Conservation (phyloP, 2,888 invertebrate species). For the Drosophila leonis region DNA sequence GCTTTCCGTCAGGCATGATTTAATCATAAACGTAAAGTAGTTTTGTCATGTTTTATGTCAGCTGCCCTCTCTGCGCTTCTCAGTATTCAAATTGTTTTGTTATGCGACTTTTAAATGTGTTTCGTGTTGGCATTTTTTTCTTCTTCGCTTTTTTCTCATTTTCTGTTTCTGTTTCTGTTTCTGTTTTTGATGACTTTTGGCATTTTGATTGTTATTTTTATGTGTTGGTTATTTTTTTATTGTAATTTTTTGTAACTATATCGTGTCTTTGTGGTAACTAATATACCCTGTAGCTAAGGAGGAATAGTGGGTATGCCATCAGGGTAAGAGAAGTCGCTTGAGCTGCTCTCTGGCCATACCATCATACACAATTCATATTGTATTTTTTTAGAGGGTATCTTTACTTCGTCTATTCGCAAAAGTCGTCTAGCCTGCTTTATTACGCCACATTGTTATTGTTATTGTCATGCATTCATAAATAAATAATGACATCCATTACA, state of each 20-base stretch:
- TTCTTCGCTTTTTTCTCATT: neutral
- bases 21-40: constrained; percentile 79
- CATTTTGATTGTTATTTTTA: constrained; percentile 53
- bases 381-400: constrained; percentile 18
- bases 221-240: constrained; percentile 44
- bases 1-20: constrained; percentile 57
- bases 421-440: constrained; percentile 16
- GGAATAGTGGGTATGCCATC: too few species aligned
- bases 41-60: constrained; percentile 68
- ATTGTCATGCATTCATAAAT: constrained; percentile 76
- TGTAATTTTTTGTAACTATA: constrained; percentile 39
- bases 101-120: constrained; percentile 56
- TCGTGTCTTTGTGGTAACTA: constrained; percentile 13
- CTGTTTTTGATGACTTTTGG: constrained; percentile 66
- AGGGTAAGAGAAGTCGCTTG: neutral
- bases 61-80: neutral
- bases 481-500: constrained; percentile 76
- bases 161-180: constrained; percentile 23
- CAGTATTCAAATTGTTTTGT: constrained; percentile 52
- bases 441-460: constrained; percentile 48
- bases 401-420: neutral
- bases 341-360: too few species aligned
- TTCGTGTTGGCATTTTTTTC: constrained; percentile 27
- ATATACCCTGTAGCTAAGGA: constrained; percentile 29
- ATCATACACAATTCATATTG: too few species aligned